phyloP scores from a whole-genome alignment of 2,888 invertebrate species.

The Notodonta ziczac region DNA sequence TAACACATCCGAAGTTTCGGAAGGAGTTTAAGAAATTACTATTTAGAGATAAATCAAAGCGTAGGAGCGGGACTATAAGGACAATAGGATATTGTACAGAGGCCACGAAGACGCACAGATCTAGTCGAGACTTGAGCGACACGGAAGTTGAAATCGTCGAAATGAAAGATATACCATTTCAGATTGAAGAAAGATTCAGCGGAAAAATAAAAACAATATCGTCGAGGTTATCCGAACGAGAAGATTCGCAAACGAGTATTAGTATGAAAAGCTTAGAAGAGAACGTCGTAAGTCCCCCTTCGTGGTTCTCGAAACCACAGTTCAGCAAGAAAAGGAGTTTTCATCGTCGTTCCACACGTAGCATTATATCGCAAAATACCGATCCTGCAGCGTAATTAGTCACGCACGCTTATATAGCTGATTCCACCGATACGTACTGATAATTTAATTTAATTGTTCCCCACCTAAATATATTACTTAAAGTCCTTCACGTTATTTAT shows the following conservation, averaged over 20 bases:
- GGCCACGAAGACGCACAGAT: slow-evolving; percentile 57
- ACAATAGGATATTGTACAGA: slow-evolving; percentile 66
- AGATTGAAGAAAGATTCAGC: slow-evolving; percentile 41
- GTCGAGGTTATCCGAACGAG: slow-evolving; percentile 59
- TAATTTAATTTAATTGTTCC: background rate
- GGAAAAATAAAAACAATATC: slow-evolving; percentile 62
- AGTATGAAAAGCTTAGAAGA: slow-evolving; percentile 74
- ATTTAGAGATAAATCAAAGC: slow-evolving; percentile 66
- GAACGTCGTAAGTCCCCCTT: slow-evolving; percentile 70
- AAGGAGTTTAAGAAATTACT: slow-evolving; percentile 83
- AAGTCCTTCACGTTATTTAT: too few species aligned
- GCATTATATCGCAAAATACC: slow-evolving; percentile 50
- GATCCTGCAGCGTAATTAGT: slow-evolving; percentile 43
- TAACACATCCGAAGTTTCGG: slow-evolving; percentile 91
- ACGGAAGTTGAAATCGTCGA: slow-evolving; percentile 82
- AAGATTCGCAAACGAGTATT: slow-evolving; percentile 64
- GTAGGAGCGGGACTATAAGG: slow-evolving; percentile 68
- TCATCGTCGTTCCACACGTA: slow-evolving; percentile 68
- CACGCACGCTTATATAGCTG: background rate
- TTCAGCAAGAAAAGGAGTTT: slow-evolving; percentile 80
- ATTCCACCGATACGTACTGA: background rate
- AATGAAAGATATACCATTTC: slow-evolving; percentile 78
- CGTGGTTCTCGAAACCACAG: slow-evolving; percentile 82
- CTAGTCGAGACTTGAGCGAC: slow-evolving; percentile 74
- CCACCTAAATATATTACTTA: background rate